Conservation (phyloP, 2,888 invertebrate genomes). For the Nemotelus nigrinus region DNA sequence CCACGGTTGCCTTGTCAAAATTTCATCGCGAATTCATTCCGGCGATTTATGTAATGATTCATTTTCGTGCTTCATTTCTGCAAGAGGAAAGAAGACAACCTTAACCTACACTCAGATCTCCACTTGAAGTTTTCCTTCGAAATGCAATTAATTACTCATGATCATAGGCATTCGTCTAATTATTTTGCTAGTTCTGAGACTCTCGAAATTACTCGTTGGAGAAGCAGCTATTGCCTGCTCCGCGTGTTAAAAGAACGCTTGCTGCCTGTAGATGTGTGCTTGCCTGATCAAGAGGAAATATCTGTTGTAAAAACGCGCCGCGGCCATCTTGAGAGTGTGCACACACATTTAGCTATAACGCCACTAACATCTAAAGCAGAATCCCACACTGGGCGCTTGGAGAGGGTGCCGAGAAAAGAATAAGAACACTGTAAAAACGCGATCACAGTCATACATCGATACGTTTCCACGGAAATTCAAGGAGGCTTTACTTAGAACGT, state of each 20-base stretch:
- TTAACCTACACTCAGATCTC: not conserved
- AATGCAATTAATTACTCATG: not conserved
- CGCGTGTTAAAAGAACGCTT: not conserved
- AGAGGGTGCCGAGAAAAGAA: conserved; percentile 1
- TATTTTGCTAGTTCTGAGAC: not conserved
- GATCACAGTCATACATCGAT: not conserved
- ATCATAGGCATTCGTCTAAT: not conserved
- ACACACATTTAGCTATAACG: conserved; percentile 42
- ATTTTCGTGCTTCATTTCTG: conserved; percentile 43
- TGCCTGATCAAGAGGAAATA: conserved; percentile 39
- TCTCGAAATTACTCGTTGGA: conserved; percentile 26
- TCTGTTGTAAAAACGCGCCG: conserved; percentile 51
- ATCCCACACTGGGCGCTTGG: not conserved
- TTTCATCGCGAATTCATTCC: conserved; percentile 31
- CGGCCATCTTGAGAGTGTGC: conserved; percentile 54
- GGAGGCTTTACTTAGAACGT: too few species aligned
- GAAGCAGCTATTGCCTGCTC: conserved; percentile 34
- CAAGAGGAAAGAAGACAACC: conserved; percentile 9
- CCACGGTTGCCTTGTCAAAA: conserved; percentile 2
- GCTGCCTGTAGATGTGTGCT: conserved; percentile 20
- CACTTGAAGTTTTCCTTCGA: not conserved
- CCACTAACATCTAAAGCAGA: conserved; percentile 14
- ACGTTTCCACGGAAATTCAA: too few species aligned
- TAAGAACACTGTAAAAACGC: conserved; percentile 9
- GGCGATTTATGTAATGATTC: conserved; percentile 42